A percentile compares a stretch with the other conserved stretches of the same genome.
Conservation (phyloP, 1,140 invertebrate genomes). For the Caenorhabditis inopinata region DNA sequence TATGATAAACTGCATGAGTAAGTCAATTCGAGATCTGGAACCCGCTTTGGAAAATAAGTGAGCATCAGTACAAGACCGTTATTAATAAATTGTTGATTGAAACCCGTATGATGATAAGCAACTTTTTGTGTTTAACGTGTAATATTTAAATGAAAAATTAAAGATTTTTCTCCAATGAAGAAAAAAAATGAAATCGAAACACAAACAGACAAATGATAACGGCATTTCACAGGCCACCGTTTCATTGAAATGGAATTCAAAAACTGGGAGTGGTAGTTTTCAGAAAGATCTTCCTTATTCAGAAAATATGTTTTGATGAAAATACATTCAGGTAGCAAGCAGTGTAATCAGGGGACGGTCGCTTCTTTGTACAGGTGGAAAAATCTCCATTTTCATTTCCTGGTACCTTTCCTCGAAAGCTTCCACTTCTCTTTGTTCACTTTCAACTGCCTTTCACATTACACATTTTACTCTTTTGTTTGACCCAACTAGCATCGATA, state of each 20-base stretch:
- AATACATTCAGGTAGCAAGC: too few species aligned
- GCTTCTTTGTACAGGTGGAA: background rate
- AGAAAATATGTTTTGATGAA: too few species aligned
- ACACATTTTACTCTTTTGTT: slow-evolving; percentile 17
- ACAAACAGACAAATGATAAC: too few species aligned
- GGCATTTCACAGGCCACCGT: too few species aligned
- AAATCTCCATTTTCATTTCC: background rate
- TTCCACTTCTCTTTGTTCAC: background rate
- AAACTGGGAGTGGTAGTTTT: too few species aligned
- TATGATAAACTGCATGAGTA: slow-evolving; percentile 17
- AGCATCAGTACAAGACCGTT: background rate
- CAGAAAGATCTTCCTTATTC: background rate
- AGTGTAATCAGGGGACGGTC: background rate
- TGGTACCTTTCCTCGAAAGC: slow-evolving; percentile 17
- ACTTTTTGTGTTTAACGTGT: background rate
- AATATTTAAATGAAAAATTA: background rate
- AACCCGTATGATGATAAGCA: background rate
- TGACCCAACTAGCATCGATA: too few species aligned
- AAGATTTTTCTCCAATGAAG: too few species aligned
- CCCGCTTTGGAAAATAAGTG: background rate
- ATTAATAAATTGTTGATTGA: slow-evolving; percentile 20
- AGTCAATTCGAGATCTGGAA: background rate
- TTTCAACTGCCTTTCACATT: background rate
- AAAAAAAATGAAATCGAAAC: background rate
- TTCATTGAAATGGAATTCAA: too few species aligned